phyloP scores from a whole-genome alignment of 2,113 vertebrate genomes.

The Antechinus flavipes region DNA sequence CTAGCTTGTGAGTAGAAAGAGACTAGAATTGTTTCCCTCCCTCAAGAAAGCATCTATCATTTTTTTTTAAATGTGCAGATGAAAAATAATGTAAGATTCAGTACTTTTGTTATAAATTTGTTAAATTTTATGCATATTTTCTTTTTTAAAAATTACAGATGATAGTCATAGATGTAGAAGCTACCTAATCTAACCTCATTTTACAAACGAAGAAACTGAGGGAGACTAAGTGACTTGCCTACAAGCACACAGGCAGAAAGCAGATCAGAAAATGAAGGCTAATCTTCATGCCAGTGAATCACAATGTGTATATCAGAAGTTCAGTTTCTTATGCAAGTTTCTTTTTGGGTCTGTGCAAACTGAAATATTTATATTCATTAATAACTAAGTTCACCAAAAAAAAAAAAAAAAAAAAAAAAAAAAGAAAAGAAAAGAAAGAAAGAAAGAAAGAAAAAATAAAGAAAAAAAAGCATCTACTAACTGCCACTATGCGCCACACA shows the following conservation, averaged over 20 bases:
- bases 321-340: neutral
- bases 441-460: neutral
- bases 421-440: too few relatives aligned
- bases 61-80: neutral
- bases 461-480: neutral
- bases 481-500: neutral
- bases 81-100: neutral
- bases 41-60: neutral
- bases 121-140: neutral
- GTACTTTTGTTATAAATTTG: neutral
- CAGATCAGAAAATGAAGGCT: neutral
- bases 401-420: neutral
- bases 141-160: neutral
- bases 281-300: neutral
- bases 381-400: neutral
- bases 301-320: neutral
- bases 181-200: neutral
- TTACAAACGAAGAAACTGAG: neutral
- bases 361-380: neutral
- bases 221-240: neutral
- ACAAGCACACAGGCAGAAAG: neutral
- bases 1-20: neutral
- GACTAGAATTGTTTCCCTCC: neutral
- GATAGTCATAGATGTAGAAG: neutral
- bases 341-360: neutral